Conservation (phyloP, 2,113 vertebrate genomes). For the Varanus salvator region DNA sequence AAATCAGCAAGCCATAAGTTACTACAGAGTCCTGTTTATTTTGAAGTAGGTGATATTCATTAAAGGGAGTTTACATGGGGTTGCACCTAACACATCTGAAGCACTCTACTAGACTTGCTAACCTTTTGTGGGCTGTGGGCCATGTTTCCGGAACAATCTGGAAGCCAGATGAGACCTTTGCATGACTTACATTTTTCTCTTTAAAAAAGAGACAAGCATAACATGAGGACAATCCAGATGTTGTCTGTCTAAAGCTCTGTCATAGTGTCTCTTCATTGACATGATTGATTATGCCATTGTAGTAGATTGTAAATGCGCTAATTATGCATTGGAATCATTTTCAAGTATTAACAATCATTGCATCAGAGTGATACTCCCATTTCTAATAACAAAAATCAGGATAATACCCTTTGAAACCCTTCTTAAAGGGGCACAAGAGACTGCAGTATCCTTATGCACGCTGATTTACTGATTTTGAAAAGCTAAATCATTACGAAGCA, state of each 20-base stretch:
- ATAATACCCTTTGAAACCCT: slow-evolving; percentile 29
- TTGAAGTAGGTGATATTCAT: neutral
- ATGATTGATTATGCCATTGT: slow-evolving; percentile 13
- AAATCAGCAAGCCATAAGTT: neutral
- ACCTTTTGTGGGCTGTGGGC: neutral
- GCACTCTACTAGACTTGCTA: neutral
- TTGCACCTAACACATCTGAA: neutral
- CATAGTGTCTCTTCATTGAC: neutral
- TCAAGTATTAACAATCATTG: slow-evolving; percentile 41
- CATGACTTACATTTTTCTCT: slow-evolving; percentile 2
- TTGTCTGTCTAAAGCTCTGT: neutral
- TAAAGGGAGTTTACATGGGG: neutral
- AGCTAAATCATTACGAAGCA: slow-evolving; percentile 41
- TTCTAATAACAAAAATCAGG: slow-evolving; percentile 45
- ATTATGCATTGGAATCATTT: slow-evolving; percentile 38
- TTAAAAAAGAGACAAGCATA: slow-evolving; percentile 16
- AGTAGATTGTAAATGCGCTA: slow-evolving; percentile 37
- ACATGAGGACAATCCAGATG: accelerated
- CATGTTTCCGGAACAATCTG: neutral
- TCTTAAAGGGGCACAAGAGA: slow-evolving; percentile 21
- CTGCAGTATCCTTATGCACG: slow-evolving; percentile 20
- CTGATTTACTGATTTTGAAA: slow-evolving; percentile 50
- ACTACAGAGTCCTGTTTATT: neutral
- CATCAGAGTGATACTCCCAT: slow-evolving; percentile 35
- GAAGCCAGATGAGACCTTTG: neutral